phyloP scores from a whole-genome alignment of 2,797 vertebrate genomes.

The Sebastes nivosus region DNA sequence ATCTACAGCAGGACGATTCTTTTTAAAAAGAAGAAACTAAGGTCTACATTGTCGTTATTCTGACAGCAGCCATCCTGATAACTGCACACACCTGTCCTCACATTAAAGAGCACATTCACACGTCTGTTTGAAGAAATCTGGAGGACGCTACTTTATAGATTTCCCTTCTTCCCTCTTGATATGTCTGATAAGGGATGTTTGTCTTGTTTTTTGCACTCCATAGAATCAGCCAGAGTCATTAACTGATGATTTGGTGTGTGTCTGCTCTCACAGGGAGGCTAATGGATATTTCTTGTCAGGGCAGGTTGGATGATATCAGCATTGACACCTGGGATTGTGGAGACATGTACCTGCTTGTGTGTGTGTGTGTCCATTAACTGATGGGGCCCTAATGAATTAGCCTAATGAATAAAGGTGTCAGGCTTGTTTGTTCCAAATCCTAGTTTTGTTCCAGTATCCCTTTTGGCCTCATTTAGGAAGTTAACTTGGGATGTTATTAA shows the following conservation, averaged over 20 bases:
- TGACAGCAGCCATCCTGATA: background rate
- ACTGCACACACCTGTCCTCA: background rate
- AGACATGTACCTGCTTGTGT: slow-evolving; percentile 55
- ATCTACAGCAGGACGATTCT: background rate
- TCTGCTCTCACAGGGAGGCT: slow-evolving; percentile 11
- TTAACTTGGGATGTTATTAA: background rate
- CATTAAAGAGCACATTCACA: background rate
- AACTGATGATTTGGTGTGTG: background rate
- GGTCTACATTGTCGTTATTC: background rate
- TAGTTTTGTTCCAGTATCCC: background rate
- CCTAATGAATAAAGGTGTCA: slow-evolving; percentile 63
- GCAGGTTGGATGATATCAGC: slow-evolving; percentile 21
- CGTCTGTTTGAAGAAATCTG: background rate
- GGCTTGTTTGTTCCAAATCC: slow-evolving; percentile 28
- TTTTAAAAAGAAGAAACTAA: background rate
- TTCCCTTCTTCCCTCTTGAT: background rate
- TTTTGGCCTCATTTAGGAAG: slow-evolving; percentile 49
- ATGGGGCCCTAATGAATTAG: slow-evolving; percentile 57
- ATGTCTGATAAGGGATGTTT: slow-evolving; percentile 39
- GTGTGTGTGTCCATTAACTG: slow-evolving; percentile 33
- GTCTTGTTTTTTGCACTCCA: background rate
- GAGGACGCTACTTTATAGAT: slow-evolving; percentile 34
- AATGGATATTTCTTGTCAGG: slow-evolving; percentile 27
- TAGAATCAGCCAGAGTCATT: slow-evolving; percentile 39
- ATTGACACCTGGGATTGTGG: slow-evolving; percentile 34